Evolutionary conservation across 2,888 invertebrate genomes (phyloP).

Genomic region (Scaptodrosophila latifasciaeformis): DNA sequence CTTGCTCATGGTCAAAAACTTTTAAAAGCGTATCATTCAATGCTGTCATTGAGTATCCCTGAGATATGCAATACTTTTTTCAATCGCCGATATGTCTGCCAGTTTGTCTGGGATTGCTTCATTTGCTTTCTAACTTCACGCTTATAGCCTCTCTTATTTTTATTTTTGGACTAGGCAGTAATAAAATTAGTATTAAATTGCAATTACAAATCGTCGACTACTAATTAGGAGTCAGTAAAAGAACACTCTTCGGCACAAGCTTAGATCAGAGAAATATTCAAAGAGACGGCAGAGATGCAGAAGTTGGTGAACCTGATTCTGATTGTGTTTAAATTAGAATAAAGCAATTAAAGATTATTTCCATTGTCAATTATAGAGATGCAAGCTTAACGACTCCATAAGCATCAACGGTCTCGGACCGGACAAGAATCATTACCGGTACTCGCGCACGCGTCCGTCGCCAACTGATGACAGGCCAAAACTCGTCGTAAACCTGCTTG

Average conservation of each 20-base stretch:
- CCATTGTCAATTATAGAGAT: constrained; percentile 30
- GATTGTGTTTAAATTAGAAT: constrained; percentile 23
- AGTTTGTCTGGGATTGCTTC: constrained; percentile 28
- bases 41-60: constrained; percentile 10
- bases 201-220: constrained; percentile 31
- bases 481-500: constrained; percentile 54
- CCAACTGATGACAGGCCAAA: too few relatives aligned
- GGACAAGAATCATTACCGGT: constrained; percentile 5
- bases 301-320: constrained; percentile 39
- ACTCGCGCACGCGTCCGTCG: not conserved
- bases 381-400: too few relatives aligned
- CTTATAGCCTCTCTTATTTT: constrained; percentile 15
- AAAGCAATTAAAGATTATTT: constrained; percentile 17
- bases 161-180: not conserved
- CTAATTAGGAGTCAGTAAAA: constrained; percentile 6
- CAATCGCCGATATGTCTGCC: constrained; percentile 32
- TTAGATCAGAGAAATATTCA: constrained; percentile 25
- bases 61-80: constrained; percentile 14
- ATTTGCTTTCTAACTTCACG: not conserved
- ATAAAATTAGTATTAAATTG: constrained; percentile 8
- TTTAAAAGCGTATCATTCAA: not conserved
- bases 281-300: constrained; percentile 6
- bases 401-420: constrained; percentile 3
- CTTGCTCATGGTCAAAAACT: too few relatives aligned
- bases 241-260: constrained; percentile 31